Evolutionary conservation across 2,888 invertebrate species (phyloP), one percentile per base, ranked within the genome.

Genomic region (Melinaea marsaeus): DNA sequence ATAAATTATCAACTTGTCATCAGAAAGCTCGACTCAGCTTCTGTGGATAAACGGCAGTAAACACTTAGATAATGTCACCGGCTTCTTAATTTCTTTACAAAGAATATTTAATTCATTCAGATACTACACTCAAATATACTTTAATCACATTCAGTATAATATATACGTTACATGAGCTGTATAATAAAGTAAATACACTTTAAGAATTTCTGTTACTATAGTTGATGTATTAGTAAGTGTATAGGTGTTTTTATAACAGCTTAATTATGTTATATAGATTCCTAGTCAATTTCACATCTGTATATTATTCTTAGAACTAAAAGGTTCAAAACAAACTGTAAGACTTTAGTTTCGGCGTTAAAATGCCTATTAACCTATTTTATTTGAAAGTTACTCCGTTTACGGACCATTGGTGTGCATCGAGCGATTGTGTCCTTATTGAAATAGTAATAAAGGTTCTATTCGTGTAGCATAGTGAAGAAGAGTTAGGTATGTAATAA

Each of bases 291-390:
- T 3, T 32, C 45, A 57, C 63, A 60, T 61, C 64, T 66, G 34
- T 55, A 57, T 48, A 55, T 58, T 77, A 76, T 70, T 85, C 86
- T 82, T 75, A 84, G 84, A 62, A 69, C 71, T 74, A 78, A 80
- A 80, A 79, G 77, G 80, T 81, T 83, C 81, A 75, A 82, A 85
- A 82, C 81, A 77, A 79, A 82, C 78, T 79, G 77, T 79, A 78
- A 75, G 74, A 80, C 77, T 84, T 79, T 80, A 83, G 82, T 85
- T 86, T 82, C 79, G 82, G 83, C 80, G 85, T 85, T 87, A 88
- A 88, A 87, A 85, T 80, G 81, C 80, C 85, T 86, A 88, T 88
- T 88, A 88, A 86, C 88, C 88, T 83, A 88, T 86, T 85, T 88
- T 79, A 86, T 86, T 86, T 81, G 84, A 87, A 85, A 88, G 86